Percentiles rank a stretch among this genome's conserved stretches.
Evolutionary conservation across 2,888 invertebrate genomes (phyloP).

Genomic region (Ephialtes manifestator): DNA sequence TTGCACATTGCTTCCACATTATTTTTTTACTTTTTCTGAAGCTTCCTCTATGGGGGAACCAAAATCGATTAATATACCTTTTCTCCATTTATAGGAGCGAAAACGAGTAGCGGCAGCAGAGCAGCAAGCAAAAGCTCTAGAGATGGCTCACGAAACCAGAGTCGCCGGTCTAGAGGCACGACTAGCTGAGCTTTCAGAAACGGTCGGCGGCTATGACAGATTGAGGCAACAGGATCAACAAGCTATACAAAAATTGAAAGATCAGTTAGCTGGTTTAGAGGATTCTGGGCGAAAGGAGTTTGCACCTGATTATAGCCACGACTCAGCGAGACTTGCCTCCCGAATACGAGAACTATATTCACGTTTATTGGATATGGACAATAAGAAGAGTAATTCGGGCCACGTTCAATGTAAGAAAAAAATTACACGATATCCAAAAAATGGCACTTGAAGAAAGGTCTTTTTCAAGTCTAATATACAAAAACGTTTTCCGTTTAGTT

Average conservation of each 20-base stretch:
- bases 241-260: constrained; percentile 90
- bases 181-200: constrained; percentile 92
- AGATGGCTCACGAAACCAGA: constrained; percentile 91
- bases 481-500: constrained; percentile 12
- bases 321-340: constrained; percentile 65
- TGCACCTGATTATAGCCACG: constrained; percentile 73
- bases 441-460: too few species aligned
- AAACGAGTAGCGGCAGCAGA: constrained; percentile 91
- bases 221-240: constrained; percentile 91
- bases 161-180: constrained; percentile 92
- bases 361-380: constrained; percentile 85
- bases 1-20: too few species aligned
- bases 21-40: too few species aligned
- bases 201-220: constrained; percentile 92
- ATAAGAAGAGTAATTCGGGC: constrained; percentile 82
- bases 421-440: too few species aligned
- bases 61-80: neutral
- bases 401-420: constrained; percentile 84
- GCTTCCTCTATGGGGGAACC: too few species aligned
- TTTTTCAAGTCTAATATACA: neutral
- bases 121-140: constrained; percentile 90
- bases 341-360: constrained; percentile 86
- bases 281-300: constrained; percentile 76
- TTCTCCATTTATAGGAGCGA: constrained; percentile 87
- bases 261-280: constrained; percentile 82